These are phyloP conservation scores for Drosophila albomicans DNA, from an alignment of 1,140 invertebrate genomes.

Conservation along the genomic window DNA sequence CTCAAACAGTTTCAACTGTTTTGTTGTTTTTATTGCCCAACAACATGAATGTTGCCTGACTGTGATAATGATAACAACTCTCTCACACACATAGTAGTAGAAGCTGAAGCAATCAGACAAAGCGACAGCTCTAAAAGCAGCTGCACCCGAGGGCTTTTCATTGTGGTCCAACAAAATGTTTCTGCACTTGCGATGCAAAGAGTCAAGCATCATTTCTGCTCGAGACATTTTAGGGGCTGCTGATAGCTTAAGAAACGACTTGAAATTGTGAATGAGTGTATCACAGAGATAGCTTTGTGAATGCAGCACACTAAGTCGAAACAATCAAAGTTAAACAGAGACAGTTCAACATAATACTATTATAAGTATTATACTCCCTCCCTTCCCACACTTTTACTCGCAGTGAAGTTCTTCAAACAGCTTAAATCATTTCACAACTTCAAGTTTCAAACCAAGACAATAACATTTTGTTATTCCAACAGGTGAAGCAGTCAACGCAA, in stretches of 20 bases:
- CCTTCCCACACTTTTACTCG: too few species aligned
- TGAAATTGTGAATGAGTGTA: slow-evolving; percentile 61
- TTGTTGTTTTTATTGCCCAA: slow-evolving; percentile 70
- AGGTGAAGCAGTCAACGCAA: slow-evolving; percentile 30
- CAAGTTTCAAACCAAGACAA: slow-evolving; percentile 12
- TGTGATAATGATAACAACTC: slow-evolving; percentile 71
- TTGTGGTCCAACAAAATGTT: slow-evolving; percentile 42
- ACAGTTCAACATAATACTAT: slow-evolving; percentile 22
- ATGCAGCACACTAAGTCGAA: slow-evolving; percentile 44
- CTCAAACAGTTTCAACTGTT: slow-evolving; percentile 62
- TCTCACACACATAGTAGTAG: slow-evolving; percentile 16
- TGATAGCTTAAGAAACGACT: slow-evolving; percentile 56
- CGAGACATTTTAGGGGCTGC: slow-evolving; percentile 58
- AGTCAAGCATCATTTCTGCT: slow-evolving; percentile 64
- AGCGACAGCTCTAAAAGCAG: slow-evolving; percentile 28
- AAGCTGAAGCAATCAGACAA: neutral
- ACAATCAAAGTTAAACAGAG: slow-evolving; percentile 63
- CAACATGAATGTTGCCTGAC: slow-evolving; percentile 50
- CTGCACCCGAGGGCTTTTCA: slow-evolving; percentile 65
- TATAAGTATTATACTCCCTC: neutral
- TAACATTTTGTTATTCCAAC: slow-evolving; percentile 30
- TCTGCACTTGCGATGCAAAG: slow-evolving; percentile 55
- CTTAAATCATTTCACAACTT: slow-evolving; percentile 46
- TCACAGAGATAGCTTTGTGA: slow-evolving; percentile 58
- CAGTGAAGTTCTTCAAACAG: slow-evolving; percentile 40